Conservation (phyloP, 23 tunicate genomes). For the Ascidia mentula region DNA sequence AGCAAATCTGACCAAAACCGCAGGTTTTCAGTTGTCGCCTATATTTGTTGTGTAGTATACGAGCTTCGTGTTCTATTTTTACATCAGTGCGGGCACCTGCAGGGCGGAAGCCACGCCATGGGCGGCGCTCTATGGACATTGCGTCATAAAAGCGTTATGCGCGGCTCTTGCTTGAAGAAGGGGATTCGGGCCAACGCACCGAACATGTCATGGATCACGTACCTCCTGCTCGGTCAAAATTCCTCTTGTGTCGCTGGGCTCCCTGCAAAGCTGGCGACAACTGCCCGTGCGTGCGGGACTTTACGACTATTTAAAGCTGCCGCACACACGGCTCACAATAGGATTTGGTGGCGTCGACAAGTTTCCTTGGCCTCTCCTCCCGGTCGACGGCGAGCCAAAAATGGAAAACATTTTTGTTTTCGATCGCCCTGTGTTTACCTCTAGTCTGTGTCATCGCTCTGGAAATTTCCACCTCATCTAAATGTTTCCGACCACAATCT, state of each 20-base stretch:
- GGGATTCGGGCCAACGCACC: conserved; percentile 6
- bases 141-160: conserved; percentile 1
- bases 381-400: not conserved
- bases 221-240: not conserved
- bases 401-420: not conserved
- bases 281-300: not conserved
- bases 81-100: not conserved
- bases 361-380: not conserved
- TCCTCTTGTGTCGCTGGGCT: not conserved
- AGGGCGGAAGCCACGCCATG: conserved; percentile 5
- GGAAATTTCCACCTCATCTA: not conserved
- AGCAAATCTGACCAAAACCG: too few species aligned
- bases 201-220: not conserved
- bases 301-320: not conserved
- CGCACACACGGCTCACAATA: not conserved
- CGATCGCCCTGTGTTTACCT: not conserved
- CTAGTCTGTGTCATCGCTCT: not conserved
- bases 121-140: not conserved
- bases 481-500: not conserved
- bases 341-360: not conserved
- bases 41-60: not conserved
- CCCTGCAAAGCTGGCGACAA: conserved; percentile 31
- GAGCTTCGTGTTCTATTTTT: conserved; percentile 3
- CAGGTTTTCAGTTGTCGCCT: not conserved
- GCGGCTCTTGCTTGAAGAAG: not conserved